Evolutionary conservation across 2,113 vertebrate species (phyloP).

Genomic region (Muscicapa adusta): DNA sequence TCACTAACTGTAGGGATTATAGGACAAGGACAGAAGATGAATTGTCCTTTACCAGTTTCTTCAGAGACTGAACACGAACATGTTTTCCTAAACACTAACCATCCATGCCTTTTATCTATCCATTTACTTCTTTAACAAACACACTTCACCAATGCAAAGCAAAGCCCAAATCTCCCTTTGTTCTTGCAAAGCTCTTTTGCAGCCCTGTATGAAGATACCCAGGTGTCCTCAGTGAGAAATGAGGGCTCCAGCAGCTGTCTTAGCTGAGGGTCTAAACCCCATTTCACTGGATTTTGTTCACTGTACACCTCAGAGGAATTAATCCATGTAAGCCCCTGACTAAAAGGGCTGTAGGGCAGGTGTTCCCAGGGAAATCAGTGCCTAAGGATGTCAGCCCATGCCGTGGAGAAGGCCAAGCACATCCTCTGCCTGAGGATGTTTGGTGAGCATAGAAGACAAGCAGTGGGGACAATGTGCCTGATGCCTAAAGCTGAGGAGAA

Average conservation of each 20-base stretch:
- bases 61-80: background rate
- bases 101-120: background rate
- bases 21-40: background rate
- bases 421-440: background rate
- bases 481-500: background rate
- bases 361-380: background rate
- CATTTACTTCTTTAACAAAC: background rate
- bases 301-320: background rate
- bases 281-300: background rate
- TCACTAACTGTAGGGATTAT: background rate
- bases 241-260: background rate
- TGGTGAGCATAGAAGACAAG: background rate
- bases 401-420: background rate
- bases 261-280: background rate
- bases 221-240: background rate
- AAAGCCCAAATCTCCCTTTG: background rate
- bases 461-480: background rate
- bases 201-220: background rate
- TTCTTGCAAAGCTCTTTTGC: background rate
- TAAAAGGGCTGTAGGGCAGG: background rate
- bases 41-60: background rate
- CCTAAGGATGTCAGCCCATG: fast-evolving
- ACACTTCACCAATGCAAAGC: background rate
- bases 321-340: background rate
- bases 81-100: background rate